Evolutionary conservation across 1,140 invertebrate genomes (phyloP).

Genomic region (Trichoplusia ni): DNA sequence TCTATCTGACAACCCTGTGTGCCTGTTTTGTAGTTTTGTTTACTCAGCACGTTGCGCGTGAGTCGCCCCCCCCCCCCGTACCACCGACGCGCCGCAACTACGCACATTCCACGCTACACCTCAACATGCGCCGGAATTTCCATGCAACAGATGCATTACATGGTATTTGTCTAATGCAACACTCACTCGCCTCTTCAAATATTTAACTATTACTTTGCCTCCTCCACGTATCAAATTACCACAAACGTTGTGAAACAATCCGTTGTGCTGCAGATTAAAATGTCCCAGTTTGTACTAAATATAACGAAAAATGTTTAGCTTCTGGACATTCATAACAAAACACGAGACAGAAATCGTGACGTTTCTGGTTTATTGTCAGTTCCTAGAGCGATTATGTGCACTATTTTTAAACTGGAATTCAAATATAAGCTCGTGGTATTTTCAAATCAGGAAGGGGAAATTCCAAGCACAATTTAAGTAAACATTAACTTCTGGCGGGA

Average conservation of each 20-base stretch:
- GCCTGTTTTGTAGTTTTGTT: slow-evolving; percentile 62
- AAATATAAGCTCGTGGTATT: slow-evolving; percentile 70
- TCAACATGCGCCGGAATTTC: slow-evolving; percentile 61
- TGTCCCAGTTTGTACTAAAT: slow-evolving; percentile 24
- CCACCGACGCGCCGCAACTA: slow-evolving; percentile 40
- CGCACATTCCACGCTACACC: slow-evolving; percentile 51
- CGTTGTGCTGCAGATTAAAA: slow-evolving; percentile 16
- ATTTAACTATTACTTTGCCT: slow-evolving; percentile 27
- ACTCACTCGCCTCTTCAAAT: slow-evolving; percentile 24
- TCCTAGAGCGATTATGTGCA: slow-evolving; percentile 64
- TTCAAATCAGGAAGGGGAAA: slow-evolving; percentile 74
- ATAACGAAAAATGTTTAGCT: slow-evolving; percentile 36
- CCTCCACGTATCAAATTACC: slow-evolving; percentile 24
- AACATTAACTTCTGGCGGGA: slow-evolving; percentile 39
- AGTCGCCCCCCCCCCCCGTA: slow-evolving; percentile 45
- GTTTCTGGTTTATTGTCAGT: slow-evolving; percentile 69
- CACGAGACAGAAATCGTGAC: slow-evolving; percentile 56
- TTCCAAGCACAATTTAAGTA: slow-evolving; percentile 62
- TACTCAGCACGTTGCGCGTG: slow-evolving; percentile 63
- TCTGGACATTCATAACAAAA: slow-evolving; percentile 39
- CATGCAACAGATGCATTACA: slow-evolving; percentile 29
- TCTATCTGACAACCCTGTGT: slow-evolving; percentile 49
- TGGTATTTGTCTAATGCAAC: slow-evolving; percentile 16
- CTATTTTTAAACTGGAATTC: slow-evolving; percentile 65
- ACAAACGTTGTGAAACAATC: slow-evolving; percentile 5